Evolutionary conservation across 2,797 vertebrate genomes (phyloP).

Genomic region (Hapalemur alaotrensis): DNA sequence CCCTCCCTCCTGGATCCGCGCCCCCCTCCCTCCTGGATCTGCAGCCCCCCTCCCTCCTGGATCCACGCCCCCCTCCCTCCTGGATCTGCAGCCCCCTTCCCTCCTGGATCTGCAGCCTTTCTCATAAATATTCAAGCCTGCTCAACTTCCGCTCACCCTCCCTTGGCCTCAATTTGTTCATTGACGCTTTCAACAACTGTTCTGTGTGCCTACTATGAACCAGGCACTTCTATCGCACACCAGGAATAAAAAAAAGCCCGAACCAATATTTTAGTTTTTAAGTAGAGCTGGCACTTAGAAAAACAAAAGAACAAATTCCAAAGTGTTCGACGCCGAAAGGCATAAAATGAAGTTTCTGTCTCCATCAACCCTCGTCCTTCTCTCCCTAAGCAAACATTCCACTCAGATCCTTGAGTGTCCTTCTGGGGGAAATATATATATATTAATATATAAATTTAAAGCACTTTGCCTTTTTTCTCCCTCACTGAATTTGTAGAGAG

Average conservation of each 20-base stretch:
- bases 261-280: neutral
- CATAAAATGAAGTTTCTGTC: neutral
- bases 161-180: neutral
- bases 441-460: neutral
- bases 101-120: neutral
- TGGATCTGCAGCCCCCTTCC: no score
- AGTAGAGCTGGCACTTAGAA: neutral
- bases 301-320: neutral
- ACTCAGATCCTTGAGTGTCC: neutral
- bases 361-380: neutral
- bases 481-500: neutral
- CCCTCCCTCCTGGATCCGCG: no score
- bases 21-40: neutral
- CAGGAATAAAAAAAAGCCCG: neutral
- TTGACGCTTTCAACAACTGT: neutral
- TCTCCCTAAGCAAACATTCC: neutral
- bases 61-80: no score
- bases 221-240: neutral
- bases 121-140: neutral
- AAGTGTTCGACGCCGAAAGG: neutral
- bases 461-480: neutral
- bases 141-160: neutral
- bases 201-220: neutral
- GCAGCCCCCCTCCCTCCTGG: neutral
- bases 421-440: neutral